These are phyloP conservation scores for Silurus glanis DNA, from an alignment of 2,113 vertebrate species.

Conservation along the genomic window DNA sequence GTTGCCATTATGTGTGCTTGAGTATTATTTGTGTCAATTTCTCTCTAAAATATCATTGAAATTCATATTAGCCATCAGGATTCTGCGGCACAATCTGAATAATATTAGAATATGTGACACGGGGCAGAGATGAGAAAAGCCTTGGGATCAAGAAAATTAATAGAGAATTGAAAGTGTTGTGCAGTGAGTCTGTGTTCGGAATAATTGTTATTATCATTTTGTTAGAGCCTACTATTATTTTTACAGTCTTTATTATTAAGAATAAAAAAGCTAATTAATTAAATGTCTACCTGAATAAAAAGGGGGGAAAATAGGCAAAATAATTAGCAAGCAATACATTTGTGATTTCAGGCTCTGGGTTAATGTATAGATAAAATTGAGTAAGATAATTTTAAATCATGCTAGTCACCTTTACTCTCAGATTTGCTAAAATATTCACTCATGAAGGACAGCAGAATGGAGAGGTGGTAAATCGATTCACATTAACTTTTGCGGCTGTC, in stretches of 20 bases:
- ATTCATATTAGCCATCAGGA: slow-evolving; percentile 56
- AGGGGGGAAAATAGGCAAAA: neutral
- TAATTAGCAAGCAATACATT: too few species aligned
- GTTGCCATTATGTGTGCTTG: slow-evolving; percentile 57
- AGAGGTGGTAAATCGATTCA: slow-evolving; percentile 33
- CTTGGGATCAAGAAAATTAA: slow-evolving; percentile 43
- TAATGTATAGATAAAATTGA: slow-evolving; percentile 37
- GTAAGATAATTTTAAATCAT: slow-evolving; percentile 39
- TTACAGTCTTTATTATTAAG: neutral
- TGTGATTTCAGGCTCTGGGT: slow-evolving; percentile 11
- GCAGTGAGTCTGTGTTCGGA: slow-evolving; percentile 10
- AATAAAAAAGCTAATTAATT: slow-evolving; percentile 12
- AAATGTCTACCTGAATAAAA: slow-evolving; percentile 2
- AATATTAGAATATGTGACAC: slow-evolving; percentile 56
- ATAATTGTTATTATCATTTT: slow-evolving; percentile 27
- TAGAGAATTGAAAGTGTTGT: neutral
- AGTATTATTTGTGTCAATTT: slow-evolving; percentile 63
- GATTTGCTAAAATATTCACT: slow-evolving; percentile 36
- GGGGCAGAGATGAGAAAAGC: slow-evolving; percentile 47
- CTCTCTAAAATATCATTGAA: slow-evolving; percentile 59
- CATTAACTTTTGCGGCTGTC: slow-evolving; percentile 21
- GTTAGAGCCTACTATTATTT: neutral
- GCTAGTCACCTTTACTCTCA: slow-evolving; percentile 40
- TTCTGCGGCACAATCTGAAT: slow-evolving; percentile 63
- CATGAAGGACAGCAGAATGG: slow-evolving; percentile 21